Conservation (phyloP, 2,797 vertebrate species). For the Betta splendens region DNA sequence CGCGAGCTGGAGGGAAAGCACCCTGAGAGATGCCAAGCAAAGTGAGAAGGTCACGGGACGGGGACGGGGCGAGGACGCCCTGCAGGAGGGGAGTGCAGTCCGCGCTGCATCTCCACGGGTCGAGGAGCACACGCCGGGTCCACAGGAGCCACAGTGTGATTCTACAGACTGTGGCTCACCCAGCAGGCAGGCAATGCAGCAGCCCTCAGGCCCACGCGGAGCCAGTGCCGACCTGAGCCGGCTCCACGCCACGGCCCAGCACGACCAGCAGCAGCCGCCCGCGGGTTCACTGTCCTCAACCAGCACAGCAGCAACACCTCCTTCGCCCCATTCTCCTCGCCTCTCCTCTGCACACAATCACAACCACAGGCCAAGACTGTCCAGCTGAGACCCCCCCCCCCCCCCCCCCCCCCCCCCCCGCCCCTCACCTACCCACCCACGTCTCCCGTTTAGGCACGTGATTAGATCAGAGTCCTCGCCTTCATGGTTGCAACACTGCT, state of each 20-base stretch:
- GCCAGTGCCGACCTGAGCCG: conserved; percentile 3
- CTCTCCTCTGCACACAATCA: too few species aligned
- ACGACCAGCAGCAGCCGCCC: conserved; percentile 11
- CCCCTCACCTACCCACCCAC: background rate
- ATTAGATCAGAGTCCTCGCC: conserved; percentile 42
- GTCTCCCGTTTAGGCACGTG: conserved; percentile 26
- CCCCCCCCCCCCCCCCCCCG: conserved; percentile 1
- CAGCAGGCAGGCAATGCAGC: conserved; percentile 18
- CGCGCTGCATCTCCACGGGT: conserved; percentile 9
- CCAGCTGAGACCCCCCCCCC: conserved; percentile 3
- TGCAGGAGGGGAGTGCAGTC: conserved; percentile 7
- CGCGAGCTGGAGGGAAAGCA: background rate
- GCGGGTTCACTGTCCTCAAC: conserved; percentile 16
- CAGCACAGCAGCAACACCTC: background rate
- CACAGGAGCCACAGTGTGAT: conserved; percentile 28
- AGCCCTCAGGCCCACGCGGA: conserved; percentile 7
- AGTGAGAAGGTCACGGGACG: background rate
- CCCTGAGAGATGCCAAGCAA: conserved; percentile 22
- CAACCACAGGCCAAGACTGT: conserved; percentile 10
- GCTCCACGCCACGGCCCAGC: conserved; percentile 4
- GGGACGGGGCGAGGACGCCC: conserved; percentile 30
- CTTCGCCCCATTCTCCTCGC: conserved; percentile 5
- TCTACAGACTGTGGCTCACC: conserved; percentile 19
- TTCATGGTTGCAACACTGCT: conserved; percentile 47
- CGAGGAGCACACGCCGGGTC: conserved; percentile 20